Conservation (phyloP, 2,888 invertebrate genomes). For the Drosophila cracens region DNA sequence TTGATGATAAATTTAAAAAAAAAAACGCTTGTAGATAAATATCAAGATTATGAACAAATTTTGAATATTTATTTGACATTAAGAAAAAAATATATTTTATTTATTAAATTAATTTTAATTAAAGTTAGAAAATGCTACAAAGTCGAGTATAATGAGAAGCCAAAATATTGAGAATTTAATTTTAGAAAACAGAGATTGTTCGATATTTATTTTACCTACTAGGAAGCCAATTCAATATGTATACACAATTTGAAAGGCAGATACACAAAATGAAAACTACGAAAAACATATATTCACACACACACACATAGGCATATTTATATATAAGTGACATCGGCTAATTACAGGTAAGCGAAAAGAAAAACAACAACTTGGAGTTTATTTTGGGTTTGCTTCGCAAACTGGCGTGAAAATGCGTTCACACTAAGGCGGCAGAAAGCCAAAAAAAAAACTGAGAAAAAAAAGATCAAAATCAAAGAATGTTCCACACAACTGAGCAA, state of each 20-base stretch:
- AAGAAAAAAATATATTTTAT: background rate
- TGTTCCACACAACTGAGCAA: constrained; percentile 81
- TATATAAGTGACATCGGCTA: constrained; percentile 70
- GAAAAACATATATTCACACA: constrained; percentile 14
- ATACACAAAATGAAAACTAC: constrained; percentile 48
- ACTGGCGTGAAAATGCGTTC: constrained; percentile 74
- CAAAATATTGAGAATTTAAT: constrained; percentile 14
- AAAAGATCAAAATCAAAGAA: constrained; percentile 59
- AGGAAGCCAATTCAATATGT: constrained; percentile 49
- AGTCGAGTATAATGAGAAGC: background rate
- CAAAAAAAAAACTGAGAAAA: constrained; percentile 10
- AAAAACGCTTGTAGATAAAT: constrained; percentile 36
- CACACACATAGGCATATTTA: constrained; percentile 13
- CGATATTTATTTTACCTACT: constrained; percentile 38
- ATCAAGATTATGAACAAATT: constrained; percentile 24
- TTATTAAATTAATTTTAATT: background rate
- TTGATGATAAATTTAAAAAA: constrained; percentile 43
- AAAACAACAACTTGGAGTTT: constrained; percentile 62
- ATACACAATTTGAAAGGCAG: constrained; percentile 45
- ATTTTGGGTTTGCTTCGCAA: constrained; percentile 64
- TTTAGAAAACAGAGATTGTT: constrained; percentile 26
- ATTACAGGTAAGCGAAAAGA: constrained; percentile 79
- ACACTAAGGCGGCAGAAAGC: constrained; percentile 43
- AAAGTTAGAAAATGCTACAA: background rate
- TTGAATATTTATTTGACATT: background rate